Conservation (phyloP, 2,888 invertebrate species). For the Seladonia tumulorum region DNA sequence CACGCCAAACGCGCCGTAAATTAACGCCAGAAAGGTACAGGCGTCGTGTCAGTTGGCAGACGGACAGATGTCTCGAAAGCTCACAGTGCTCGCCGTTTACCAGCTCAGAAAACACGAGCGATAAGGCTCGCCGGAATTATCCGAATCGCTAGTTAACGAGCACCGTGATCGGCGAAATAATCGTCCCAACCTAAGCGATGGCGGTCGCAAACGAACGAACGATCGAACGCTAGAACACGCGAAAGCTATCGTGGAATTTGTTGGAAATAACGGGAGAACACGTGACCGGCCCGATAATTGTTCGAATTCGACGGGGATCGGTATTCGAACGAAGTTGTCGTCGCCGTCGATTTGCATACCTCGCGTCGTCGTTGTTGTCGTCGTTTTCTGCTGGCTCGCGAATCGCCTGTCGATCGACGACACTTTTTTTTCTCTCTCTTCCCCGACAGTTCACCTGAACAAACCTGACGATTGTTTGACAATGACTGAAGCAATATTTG, state of each 20-base stretch:
- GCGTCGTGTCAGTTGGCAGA: not conserved
- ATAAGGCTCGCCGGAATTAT: not conserved
- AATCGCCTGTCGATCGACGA: conserved; percentile 37
- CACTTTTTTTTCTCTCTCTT: conserved; percentile 18
- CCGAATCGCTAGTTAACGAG: conserved; percentile 15
- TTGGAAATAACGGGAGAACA: conserved; percentile 15
- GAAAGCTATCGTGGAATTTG: conserved; percentile 18
- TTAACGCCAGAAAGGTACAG: not conserved
- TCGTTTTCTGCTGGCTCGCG: conserved; percentile 36
- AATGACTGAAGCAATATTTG: conserved; percentile 64
- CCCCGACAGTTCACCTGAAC: conserved; percentile 63
- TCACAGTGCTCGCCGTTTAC: not conserved
- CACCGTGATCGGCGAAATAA: not conserved
- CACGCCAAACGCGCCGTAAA: not conserved
- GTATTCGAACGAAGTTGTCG: conserved; percentile 41
- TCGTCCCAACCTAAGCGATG: not conserved
- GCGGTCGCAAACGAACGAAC: conserved; percentile 15
- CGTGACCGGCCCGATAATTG: conserved; percentile 49
- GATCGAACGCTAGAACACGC: not conserved
- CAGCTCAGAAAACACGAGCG: not conserved
- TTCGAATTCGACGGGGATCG: conserved; percentile 53
- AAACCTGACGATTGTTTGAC: conserved; percentile 62
- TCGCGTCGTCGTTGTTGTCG: conserved; percentile 18
- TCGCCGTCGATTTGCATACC: conserved; percentile 58
- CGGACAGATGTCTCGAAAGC: conserved; percentile 11